phyloP scores from a whole-genome alignment of 2,797 vertebrate genomes.

The Hyperoplus lanceolatus region DNA sequence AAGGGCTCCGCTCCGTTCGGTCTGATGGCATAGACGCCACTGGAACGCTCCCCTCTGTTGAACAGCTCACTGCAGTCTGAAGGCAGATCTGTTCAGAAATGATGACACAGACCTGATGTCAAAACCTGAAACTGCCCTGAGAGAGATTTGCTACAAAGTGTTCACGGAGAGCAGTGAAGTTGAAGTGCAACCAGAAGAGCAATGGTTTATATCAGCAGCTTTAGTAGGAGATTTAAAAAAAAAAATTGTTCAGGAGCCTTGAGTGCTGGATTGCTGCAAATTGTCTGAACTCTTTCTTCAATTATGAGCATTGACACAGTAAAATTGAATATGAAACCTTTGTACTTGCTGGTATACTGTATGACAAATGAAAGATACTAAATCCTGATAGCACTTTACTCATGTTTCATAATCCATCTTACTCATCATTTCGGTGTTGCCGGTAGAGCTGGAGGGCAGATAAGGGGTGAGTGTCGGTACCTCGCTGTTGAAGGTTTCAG shows the following conservation, averaged over 20 bases:
- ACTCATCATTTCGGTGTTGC: constrained; percentile 71
- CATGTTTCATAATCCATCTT: constrained; percentile 56
- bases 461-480: constrained; percentile 74
- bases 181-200: background rate
- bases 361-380: background rate
- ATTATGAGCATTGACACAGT: background rate
- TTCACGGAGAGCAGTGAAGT: constrained; percentile 1
- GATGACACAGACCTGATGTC: constrained; percentile 13
- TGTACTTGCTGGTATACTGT: background rate
- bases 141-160: background rate
- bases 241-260: background rate
- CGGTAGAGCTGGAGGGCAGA: constrained; percentile 65
- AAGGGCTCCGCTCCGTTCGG: constrained; percentile 87
- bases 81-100: constrained; percentile 80
- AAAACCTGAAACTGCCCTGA: background rate
- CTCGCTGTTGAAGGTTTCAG: constrained; percentile 58
- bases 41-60: constrained; percentile 78
- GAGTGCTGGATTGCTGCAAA: constrained; percentile 18
- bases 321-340: constrained; percentile 2
- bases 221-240: background rate
- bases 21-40: constrained; percentile 88
- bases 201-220: background rate
- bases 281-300: constrained; percentile 1
- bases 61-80: constrained; percentile 89
- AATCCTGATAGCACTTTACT: constrained; percentile 4